Evolutionary conservation across 2,888 invertebrate genomes (phyloP), one percentile per base, ranked within the genome.

Genomic region (Nomada ferruginata): DNA sequence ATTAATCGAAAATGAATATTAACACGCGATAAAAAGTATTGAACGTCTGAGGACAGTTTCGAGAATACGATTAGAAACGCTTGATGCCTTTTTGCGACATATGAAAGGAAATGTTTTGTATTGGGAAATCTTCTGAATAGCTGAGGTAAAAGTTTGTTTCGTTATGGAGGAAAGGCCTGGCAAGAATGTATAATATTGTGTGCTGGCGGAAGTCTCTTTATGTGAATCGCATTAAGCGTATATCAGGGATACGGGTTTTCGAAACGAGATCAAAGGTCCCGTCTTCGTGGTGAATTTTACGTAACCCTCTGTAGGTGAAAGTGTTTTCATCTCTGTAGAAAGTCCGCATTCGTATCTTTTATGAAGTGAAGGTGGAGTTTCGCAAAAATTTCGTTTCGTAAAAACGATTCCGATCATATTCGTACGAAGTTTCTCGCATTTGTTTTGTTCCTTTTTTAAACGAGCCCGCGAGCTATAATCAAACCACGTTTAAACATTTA

Each of bases 221-320:
- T 26, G 13, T 2, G 23, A 26, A 20, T 36, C 50, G 47, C 36
- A 74, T 47, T 44, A 44, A 65, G 23, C 36, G 60, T 18, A 29
- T 52, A 53, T 20, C 18, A 10, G 18, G 65, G 36, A 65, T 44
- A 26, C 29, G 20, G 65, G 53, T 60, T 11, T 75, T 7, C 5
- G 42, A 60, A 60, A 61, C 10, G 18, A 26, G 44, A 52, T 26
- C 13, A 23, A 42, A 47, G 59, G 10, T n/a, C 42, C 44, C 18
- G n/a, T 36, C 10, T 55, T 36, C 55, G 10, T 15, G 36, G 47
- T 23, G 23, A 61, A 53, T 50, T 66, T 66, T 36, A 42, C 42
- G 50, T 13, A 68, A 66, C 50, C n/a, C 2, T 23, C 52, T 42
- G 20, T 29, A 15, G 36, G 47, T 42, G 78, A 79, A 77, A 79